These are phyloP conservation scores for Muschampia staudingeri DNA, from an alignment of 2,888 invertebrate species.

Conservation along the genomic window DNA sequence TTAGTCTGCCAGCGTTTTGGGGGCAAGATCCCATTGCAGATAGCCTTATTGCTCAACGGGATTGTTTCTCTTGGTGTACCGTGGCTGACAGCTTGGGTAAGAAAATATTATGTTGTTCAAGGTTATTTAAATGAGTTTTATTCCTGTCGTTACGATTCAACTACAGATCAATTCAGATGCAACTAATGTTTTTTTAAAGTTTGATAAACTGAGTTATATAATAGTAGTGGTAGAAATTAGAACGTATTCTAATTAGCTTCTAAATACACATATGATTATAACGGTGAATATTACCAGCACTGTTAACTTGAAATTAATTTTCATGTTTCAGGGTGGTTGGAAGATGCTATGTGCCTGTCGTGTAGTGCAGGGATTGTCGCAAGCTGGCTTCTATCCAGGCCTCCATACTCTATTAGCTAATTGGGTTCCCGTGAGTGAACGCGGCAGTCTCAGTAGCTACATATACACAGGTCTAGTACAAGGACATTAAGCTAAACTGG, in stretches of 20 bases:
- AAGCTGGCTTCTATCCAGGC: constrained; percentile 93
- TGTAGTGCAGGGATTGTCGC: constrained; percentile 93
- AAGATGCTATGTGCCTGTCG: constrained; percentile 92
- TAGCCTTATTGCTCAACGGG: constrained; percentile 79
- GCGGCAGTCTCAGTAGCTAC: constrained; percentile 89
- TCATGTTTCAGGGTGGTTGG: constrained; percentile 88
- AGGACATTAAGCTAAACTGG: neutral
- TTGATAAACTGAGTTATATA: no score
- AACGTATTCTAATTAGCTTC: no score
- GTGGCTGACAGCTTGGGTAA: constrained; percentile 69
- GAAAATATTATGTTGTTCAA: constrained; percentile 6
- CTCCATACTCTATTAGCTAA: constrained; percentile 93
- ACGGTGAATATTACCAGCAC: no score
- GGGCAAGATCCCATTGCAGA: constrained; percentile 90
- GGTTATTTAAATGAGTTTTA: no score
- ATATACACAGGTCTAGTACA: constrained; percentile 81
- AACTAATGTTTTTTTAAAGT: no score
- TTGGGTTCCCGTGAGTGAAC: constrained; percentile 93
- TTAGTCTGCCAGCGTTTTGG: constrained; percentile 92
- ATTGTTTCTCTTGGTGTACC: constrained; percentile 71
- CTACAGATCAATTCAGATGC: no score
- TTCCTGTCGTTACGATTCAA: no score
- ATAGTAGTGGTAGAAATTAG: no score
- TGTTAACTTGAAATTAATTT: no score
- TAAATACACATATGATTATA: no score